These are phyloP conservation scores for Ahaetulla prasina DNA, from an alignment of 2,113 vertebrate species.

Conservation along the genomic window DNA sequence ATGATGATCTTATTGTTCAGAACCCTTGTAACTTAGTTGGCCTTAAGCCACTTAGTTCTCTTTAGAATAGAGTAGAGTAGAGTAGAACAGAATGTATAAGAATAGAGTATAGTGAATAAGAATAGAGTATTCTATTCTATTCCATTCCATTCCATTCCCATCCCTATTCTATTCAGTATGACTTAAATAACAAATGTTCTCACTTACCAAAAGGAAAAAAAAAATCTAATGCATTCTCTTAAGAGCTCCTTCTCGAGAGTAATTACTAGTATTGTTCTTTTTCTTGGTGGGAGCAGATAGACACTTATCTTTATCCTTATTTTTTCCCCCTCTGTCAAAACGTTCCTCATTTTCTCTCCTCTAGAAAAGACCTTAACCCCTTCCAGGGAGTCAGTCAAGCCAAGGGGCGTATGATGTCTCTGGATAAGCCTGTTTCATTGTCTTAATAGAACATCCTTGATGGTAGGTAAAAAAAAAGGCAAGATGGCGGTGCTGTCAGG, in stretches of 20 bases:
- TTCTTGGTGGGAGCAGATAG: not conserved
- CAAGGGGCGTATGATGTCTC: not conserved
- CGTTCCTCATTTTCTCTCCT: not conserved
- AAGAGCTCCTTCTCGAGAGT: not conserved
- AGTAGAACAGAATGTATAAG: too few relatives aligned
- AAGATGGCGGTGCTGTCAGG: not conserved
- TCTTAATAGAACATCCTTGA: not conserved
- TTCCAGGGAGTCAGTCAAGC: not conserved
- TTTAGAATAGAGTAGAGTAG: too few relatives aligned
- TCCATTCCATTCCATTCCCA: too few relatives aligned
- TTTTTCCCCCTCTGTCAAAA: not conserved
- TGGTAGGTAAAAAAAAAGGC: not conserved
- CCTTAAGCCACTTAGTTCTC: too few relatives aligned
- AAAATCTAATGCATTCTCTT: not conserved
- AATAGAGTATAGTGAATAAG: too few relatives aligned
- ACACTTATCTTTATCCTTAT: not conserved
- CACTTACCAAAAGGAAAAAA: not conserved
- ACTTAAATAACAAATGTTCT: not conserved
- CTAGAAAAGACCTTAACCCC: not conserved
- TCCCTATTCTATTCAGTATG: not conserved
- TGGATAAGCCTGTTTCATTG: not conserved
- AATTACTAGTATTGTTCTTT: not conserved
- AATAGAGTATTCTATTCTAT: too few relatives aligned
- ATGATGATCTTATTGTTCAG: not conserved
- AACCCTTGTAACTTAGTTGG: not conserved